phyloP scores from a whole-genome alignment of 2,113 vertebrate genomes.

The Caretta caretta region DNA sequence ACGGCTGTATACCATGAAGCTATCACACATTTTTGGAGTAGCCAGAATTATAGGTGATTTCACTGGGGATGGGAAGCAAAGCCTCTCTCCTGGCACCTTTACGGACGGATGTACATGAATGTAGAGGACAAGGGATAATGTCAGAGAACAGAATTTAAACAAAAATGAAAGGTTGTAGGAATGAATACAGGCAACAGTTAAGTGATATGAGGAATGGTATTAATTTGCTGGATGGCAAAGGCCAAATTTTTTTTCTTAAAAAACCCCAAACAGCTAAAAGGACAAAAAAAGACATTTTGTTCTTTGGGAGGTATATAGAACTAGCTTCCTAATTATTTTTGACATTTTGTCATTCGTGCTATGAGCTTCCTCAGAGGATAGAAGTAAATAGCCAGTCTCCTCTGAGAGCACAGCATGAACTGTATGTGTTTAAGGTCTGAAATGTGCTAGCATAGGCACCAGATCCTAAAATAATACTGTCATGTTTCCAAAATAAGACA shows the following conservation, averaged over 20 bases:
- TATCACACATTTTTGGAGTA: neutral
- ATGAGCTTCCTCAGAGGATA: neutral
- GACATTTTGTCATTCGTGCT: constrained; percentile 24
- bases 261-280: neutral
- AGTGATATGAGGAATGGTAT: neutral
- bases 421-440: neutral
- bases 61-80: neutral
- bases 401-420: neutral
- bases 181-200: neutral
- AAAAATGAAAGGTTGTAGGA: neutral
- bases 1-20: fast-evolving
- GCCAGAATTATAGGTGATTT: neutral
- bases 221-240: constrained; percentile 2
- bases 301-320: neutral
- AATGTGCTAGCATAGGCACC: neutral
- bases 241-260: neutral
- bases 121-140: neutral
- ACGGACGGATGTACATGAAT: fast-evolving
- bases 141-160: neutral
- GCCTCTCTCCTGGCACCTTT: neutral
- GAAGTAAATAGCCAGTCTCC: constrained; percentile 17
- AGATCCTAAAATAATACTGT: neutral
- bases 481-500: neutral
- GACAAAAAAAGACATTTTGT: neutral
- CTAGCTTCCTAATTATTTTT: constrained; percentile 34